Evolutionary conservation across 2,797 vertebrate species (phyloP).

Genomic region (Pantherophis vulpinus): DNA sequence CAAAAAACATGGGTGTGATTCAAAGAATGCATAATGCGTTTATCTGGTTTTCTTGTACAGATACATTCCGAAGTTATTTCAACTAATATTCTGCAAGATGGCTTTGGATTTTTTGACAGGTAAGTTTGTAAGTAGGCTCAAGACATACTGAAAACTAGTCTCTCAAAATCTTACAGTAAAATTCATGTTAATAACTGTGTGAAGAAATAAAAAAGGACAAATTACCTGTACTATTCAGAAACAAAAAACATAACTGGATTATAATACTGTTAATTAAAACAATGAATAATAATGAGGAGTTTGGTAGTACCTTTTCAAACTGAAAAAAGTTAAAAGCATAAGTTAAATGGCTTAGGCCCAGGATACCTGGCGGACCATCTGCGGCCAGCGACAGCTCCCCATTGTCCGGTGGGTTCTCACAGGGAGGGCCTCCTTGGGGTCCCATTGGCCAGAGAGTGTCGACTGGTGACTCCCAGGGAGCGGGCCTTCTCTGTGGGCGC

Average conservation of each 20-base stretch:
- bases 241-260: neutral
- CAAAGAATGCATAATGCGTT: neutral
- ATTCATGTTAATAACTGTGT: neutral
- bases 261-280: neutral
- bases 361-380: too few species aligned
- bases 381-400: too few species aligned
- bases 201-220: neutral
- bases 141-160: neutral
- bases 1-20: neutral
- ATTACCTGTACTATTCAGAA: neutral
- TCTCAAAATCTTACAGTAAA: neutral
- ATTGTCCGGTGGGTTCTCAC: too few species aligned
- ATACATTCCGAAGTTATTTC: neutral
- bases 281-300: neutral
- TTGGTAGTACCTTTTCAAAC: neutral
- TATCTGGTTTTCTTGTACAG: neutral
- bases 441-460: too few species aligned
- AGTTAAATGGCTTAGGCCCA: neutral
- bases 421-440: too few species aligned
- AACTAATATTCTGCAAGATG: neutral
- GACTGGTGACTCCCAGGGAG: too few species aligned
- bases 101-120: neutral
- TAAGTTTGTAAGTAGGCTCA: neutral
- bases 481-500: too few species aligned
- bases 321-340: neutral